Evolutionary conservation across 1,140 invertebrate species (phyloP), one percentile per base, ranked within the genome.

Genomic region (Contarinia nasturtii): DNA sequence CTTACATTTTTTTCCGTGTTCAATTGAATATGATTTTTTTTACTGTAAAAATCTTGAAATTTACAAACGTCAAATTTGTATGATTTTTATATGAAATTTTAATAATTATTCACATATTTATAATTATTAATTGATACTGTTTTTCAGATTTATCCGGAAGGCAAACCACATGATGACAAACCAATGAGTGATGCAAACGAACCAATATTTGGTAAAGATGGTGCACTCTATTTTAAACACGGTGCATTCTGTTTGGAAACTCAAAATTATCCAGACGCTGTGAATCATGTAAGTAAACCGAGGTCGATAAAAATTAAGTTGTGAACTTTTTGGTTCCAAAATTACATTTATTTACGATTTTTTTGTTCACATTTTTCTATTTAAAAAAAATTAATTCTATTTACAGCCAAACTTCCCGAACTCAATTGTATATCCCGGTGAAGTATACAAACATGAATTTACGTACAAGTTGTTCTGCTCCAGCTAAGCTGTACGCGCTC

Each of bases 231-330:
- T 57, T 70, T 71, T 12, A 77, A 77, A 51, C 86, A 92, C 53
- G 80, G 77, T 1, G 85, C 79, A 1, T 80, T 95, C 51, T 92
- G 86, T 57, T 66, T 95, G 33, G 89, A 95, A 64, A 88, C 91
- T 0, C 90, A 95, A 64, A 86, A 84, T 55, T 95, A 80, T 69
- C 91, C 91, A 0, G 82, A 96, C 67, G 83, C 89, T 11, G 66
- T 92, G 2, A 88, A 95, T 68, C 74, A 90, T 61, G 73, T 81
- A 60, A 67, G 65, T 62, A 21, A 44, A 17, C 18, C 33, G 14
- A 18, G 17, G 15, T 18, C 36, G 2, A 33, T 38, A 34, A 44
- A n/a, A n/a, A n/a, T n/a, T n/a, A n/a, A n/a, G n/a, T 40, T 51
- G 27, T 41, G 2, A 21, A 15, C 8, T 8, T 49, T 45, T 17